Conservation (phyloP, 1,140 invertebrate species). For the Aricia agestis region DNA sequence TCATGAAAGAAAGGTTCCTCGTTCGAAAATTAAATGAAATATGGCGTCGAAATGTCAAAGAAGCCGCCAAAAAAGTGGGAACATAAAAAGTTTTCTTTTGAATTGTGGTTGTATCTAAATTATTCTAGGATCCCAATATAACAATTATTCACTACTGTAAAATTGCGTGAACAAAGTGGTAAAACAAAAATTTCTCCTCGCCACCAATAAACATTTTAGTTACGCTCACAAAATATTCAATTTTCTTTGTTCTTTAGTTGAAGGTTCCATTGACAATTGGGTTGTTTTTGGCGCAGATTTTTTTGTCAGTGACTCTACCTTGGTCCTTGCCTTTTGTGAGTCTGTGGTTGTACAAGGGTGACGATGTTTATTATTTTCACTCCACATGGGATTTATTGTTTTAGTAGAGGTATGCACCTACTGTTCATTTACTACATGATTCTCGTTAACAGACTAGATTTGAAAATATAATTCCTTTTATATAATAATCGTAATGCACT, state of each 20-base stretch:
- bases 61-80: slow-evolving; percentile 24
- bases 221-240: slow-evolving; percentile 17
- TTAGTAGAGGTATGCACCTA: background rate
- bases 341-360: slow-evolving; percentile 8
- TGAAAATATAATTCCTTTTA: too few relatives aligned
- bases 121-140: slow-evolving; percentile 24
- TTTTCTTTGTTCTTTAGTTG: background rate
- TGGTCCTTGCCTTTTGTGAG: background rate
- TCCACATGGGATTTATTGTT: slow-evolving; percentile 1
- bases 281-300: background rate
- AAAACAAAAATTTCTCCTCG: slow-evolving; percentile 26
- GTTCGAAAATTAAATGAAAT: slow-evolving; percentile 25
- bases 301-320: background rate
- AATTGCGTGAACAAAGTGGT: slow-evolving; percentile 26
- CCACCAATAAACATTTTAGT: slow-evolving; percentile 23
- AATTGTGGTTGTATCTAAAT: slow-evolving; percentile 26
- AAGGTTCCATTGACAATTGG: background rate
- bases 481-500: too few relatives aligned
- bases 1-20: slow-evolving; percentile 13
- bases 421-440: background rate
- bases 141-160: slow-evolving; percentile 29
- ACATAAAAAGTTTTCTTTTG: slow-evolving; percentile 17
- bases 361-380: slow-evolving; percentile 3
- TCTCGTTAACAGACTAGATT: background rate
- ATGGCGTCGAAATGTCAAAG: slow-evolving; percentile 23